Evolutionary conservation across 1,140 invertebrate genomes (phyloP).

Genomic region (Trialeurodes vaporariorum): DNA sequence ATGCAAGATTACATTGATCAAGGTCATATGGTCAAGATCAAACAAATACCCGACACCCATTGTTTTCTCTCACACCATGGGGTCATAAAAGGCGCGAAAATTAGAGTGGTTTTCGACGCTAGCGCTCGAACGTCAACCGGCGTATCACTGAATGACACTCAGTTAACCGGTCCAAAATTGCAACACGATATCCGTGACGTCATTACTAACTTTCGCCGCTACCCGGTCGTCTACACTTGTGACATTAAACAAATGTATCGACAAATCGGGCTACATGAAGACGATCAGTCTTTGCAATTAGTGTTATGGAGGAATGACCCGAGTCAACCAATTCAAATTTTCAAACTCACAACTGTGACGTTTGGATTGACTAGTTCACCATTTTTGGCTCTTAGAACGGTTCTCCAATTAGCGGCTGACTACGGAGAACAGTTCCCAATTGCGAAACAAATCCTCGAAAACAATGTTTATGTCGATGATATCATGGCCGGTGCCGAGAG

Average conservation of each 20-base stretch:
- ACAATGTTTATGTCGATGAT: constrained; percentile 28
- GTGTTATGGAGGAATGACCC: constrained; percentile 35
- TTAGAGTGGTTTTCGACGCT: constrained; percentile 34
- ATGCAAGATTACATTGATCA: constrained; percentile 16
- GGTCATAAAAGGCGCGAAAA: too few relatives aligned
- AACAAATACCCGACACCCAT: too few relatives aligned
- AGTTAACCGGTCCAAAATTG: constrained; percentile 33
- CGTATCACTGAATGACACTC: constrained; percentile 33
- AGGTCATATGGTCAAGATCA: constrained; percentile 8
- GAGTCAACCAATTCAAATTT: too few relatives aligned
- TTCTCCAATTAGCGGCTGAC: constrained; percentile 23
- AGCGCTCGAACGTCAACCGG: constrained; percentile 28
- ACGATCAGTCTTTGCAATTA: constrained; percentile 28
- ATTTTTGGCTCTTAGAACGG: neutral
- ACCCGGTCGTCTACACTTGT: constrained; percentile 29
- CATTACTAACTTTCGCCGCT: constrained; percentile 33
- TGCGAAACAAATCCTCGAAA: constrained; percentile 15
- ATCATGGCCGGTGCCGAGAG: constrained; percentile 27
- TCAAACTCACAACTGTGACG: constrained; percentile 31
- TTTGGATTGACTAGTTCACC: constrained; percentile 29
- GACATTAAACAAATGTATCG: constrained; percentile 36
- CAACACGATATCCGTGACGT: constrained; percentile 35
- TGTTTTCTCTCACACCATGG: too few relatives aligned
- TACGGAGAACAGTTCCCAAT: constrained; percentile 21
- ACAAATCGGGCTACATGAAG: constrained; percentile 28